Percentiles rank a stretch among this genome's conserved stretches.
Evolutionary conservation across 2,888 invertebrate genomes (phyloP).

Genomic region (Frankliniella fusca): DNA sequence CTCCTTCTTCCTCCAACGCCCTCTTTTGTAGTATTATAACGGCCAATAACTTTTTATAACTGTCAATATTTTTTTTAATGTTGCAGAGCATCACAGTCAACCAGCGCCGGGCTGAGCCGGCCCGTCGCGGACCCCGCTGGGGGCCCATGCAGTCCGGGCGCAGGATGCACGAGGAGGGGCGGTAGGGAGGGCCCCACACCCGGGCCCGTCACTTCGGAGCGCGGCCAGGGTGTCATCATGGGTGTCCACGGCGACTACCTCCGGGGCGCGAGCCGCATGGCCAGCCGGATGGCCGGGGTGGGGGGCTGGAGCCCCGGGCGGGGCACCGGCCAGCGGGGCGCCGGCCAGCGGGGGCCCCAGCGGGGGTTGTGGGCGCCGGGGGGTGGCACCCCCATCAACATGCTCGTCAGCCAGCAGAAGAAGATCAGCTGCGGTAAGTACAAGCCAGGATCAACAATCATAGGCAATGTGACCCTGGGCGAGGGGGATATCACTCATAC

Average conservation of each 20-base stretch:
- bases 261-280: slow-evolving; percentile 4
- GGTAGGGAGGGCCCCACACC: not conserved
- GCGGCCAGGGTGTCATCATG: not conserved
- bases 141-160: not conserved
- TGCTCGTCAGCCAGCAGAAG: slow-evolving; percentile 25
- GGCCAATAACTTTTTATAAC: too few species aligned
- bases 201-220: not conserved
- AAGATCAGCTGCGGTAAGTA: slow-evolving; percentile 17
- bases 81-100: too few species aligned
- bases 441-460: too few species aligned
- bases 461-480: too few species aligned
- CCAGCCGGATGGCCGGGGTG: not conserved
- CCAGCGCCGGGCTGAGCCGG: too few species aligned
- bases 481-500: too few species aligned
- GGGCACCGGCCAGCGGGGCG: not conserved
- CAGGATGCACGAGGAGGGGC: not conserved
- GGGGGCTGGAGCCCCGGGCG: not conserved
- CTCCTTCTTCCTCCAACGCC: too few species aligned
- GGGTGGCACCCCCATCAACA: slow-evolving; percentile 6
- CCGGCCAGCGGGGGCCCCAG: not conserved
- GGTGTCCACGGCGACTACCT: slow-evolving; percentile 17
- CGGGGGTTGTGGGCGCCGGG: slow-evolving; percentile 13
- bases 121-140: too few species aligned
- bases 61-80: too few species aligned
- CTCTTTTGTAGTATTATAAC: too few species aligned